Evolutionary conservation across 1,140 invertebrate species (phyloP), one percentile per base, ranked within the genome.

Genomic region (Vanessa atalanta): DNA sequence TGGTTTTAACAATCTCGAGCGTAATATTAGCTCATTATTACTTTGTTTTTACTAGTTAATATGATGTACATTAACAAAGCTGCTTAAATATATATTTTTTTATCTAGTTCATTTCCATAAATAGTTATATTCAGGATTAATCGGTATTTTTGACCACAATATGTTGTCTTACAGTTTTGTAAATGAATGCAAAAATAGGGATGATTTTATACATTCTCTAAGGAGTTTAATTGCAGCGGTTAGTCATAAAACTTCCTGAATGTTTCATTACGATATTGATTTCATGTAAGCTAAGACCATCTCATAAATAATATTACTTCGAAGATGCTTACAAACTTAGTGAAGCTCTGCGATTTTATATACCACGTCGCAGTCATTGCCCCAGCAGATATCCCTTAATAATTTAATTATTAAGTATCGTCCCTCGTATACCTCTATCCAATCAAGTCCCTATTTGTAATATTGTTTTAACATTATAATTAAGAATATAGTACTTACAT

Each of bases 401-500:
- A 64, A 73, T 73, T 69, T 51, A 74, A 69, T 74, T 50, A 65
- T 14, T n/a, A 50, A 53, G 15, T 23, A 57, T 50, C 20, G 50
- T 50, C 26, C 51, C 48, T 73, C 47, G 51, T 50, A 50, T n/a
- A 50, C 37, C 37, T 43, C 6, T 43, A 43, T 43, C 37, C 7
- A 43, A 43, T 43, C 7, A 9, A 9, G 1, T 43, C 37, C 8
- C 9, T 7, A 37, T 37, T 43, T 11, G 37, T 43, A 43, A 43
- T 43, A 0, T 9, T 43, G 37, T 43, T 43, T 43, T 43, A 43
- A 43, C 9, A 9, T 43, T 43, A 5, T 43, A 9, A 43, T 43
- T 43, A 43, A 43, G 37, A 5, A 43, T 43, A 43, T 43, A 43
- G 37, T 9, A 43, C 6, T 43, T 43, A 9, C 20, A 6, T 43